Evolutionary conservation across 2,797 vertebrate genomes (phyloP).

Genomic region (Protosalanx chinensis): DNA sequence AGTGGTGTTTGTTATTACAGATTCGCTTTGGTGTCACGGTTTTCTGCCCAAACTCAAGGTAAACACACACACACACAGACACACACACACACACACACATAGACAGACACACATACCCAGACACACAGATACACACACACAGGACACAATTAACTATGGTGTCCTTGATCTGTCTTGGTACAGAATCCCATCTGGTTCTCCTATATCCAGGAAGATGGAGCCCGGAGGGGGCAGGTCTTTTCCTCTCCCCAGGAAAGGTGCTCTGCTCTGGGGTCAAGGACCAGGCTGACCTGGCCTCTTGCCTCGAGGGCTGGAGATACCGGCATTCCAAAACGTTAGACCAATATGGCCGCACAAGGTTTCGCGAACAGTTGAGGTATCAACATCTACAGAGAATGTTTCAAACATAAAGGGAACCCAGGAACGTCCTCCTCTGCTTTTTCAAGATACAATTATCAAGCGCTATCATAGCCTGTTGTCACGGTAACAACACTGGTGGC

Average conservation of each 20-base stretch:
- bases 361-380: too few relatives aligned
- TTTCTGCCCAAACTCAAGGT: not conserved
- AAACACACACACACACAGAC: conserved; percentile 2
- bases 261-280: conserved; percentile 8
- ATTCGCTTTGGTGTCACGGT: conserved; percentile 14
- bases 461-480: not conserved
- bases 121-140: conserved; percentile 10
- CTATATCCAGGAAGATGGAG: conserved; percentile 12
- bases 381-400: too few relatives aligned
- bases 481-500: conserved; percentile 3
- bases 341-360: too few relatives aligned
- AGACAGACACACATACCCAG: not conserved
- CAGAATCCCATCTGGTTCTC: conserved; percentile 21
- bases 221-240: conserved; percentile 15
- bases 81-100: not conserved
- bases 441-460: not conserved
- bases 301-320: not conserved
- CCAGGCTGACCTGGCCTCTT: too few relatives aligned
- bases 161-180: conserved; percentile 17
- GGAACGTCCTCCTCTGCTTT: too few relatives aligned
- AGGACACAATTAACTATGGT: conserved; percentile 32
- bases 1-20: conserved; percentile 14
- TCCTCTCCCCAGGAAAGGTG: conserved; percentile 26
- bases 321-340: not conserved
- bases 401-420: too few relatives aligned